A percentile compares a stretch with the other conserved stretches of the same genome.
Evolutionary conservation across 2,888 invertebrate species (phyloP).

Genomic region (Hirtodrosophila trivittata): DNA sequence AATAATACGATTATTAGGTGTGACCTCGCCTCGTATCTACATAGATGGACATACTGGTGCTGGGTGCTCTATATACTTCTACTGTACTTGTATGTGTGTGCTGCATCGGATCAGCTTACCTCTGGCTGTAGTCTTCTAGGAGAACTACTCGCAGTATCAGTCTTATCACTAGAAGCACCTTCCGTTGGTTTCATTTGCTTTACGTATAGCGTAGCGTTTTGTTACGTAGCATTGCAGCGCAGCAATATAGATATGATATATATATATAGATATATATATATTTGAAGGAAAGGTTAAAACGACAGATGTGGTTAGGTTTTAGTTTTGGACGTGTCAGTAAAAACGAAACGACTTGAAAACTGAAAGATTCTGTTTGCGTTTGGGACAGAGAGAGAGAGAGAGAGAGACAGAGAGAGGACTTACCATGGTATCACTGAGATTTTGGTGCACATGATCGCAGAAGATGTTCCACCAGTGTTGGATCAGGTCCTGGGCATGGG

Average conservation of each 20-base stretch:
- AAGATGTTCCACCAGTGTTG: conserved; percentile 98
- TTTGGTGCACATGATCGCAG: conserved; percentile 91
- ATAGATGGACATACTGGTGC: background rate
- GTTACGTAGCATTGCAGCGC: conserved; percentile 36
- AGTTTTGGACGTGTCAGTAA: conserved; percentile 41
- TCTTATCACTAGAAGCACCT: conserved; percentile 57
- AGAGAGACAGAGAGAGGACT: conserved; percentile 83
- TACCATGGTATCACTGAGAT: conserved; percentile 92
- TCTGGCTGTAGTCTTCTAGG: conserved; percentile 39
- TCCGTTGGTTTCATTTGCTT: conserved; percentile 37
- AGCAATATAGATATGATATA: conserved; percentile 15
- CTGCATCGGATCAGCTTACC: conserved; percentile 60
- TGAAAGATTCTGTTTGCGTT: too few species aligned
- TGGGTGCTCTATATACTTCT: conserved; percentile 1
- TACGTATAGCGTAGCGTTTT: background rate
- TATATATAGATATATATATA: background rate
- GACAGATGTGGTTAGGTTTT: conserved; percentile 54
- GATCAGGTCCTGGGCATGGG: conserved; percentile 89
- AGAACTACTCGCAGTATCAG: conserved; percentile 29
- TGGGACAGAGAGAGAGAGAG: conserved; percentile 25
- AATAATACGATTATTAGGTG: conserved; percentile 2
- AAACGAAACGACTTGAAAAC: conserved; percentile 28
- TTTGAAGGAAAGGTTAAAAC: conserved; percentile 44
- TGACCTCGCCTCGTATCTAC: conserved; percentile 47
- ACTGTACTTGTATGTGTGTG: conserved; percentile 9